Conservation (phyloP, 2,888 invertebrate genomes). For the Branchipolynoe longqiensis region DNA sequence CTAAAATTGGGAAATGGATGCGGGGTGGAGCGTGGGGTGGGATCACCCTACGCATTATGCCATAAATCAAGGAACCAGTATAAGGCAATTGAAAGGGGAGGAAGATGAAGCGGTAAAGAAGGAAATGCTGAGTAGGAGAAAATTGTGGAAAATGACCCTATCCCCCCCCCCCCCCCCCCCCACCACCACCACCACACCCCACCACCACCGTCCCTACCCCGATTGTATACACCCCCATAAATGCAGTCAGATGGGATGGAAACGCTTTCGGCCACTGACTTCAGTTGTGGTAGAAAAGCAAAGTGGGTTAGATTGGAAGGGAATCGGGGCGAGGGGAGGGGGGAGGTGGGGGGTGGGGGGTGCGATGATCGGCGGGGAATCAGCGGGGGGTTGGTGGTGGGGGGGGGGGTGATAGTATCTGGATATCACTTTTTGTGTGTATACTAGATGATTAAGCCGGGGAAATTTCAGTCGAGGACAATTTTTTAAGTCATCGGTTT, state of each 20-base stretch:
- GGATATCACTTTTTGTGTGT: no score
- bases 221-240: slow-evolving; percentile 43
- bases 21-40: no score
- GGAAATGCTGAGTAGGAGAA: slow-evolving; percentile 32
- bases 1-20: no score
- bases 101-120: no score
- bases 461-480: no score
- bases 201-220: no score
- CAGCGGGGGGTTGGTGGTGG: background rate
- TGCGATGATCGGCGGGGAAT: no score
- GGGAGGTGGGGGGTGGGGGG: background rate
- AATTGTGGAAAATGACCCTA: slow-evolving; percentile 35
- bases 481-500: no score
- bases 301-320: slow-evolving; percentile 24
- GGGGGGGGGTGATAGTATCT: background rate
- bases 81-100: slow-evolving; percentile 25
- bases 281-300: background rate
- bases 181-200: no score
- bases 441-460: no score
- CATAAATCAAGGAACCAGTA: slow-evolving; percentile 36
- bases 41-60: no score
- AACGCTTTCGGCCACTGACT: slow-evolving; percentile 8
- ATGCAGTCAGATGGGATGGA: slow-evolving; percentile 39
- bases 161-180: no score
- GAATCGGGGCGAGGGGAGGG: background rate